Base-by-base conservation (phyloP, 2,797 vertebrate species). In the Rallus crepitans region DNA sequence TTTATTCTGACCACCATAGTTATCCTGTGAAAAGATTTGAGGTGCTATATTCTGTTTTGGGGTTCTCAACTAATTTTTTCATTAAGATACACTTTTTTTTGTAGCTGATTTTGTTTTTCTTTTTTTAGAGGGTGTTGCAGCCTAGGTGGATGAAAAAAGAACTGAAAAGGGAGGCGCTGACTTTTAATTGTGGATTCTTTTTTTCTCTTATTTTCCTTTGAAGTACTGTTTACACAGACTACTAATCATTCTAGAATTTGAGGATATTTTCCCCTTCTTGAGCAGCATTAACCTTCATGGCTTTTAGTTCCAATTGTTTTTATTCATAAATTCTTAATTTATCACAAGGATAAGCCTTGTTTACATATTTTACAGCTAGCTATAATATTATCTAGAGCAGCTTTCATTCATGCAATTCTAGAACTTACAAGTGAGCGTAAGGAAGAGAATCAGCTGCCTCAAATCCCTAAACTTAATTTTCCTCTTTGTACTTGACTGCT, bases 401-500 rank as follows among this genome's bases (percentile, higher is more conserved):
- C 64, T 87, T 89, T 73, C 73, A 76, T 86, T 95, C 37, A 60
- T 70, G 82, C 50, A 77, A 48, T 87, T 94, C 78, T 69, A 71
- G 80, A 95, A 69, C 47, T 78, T 92, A 33, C 2, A 90, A 81
- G 78, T 83, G 65, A 95, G 30, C 1, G 1, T 78, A 47, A 91
- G 77, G 85, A 83, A 68, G 42, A 63, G 71, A 69, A 93, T 78
- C 79, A 86, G 45, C 85, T 83, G 80, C 59, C 61, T 59, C 52
- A 83, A 79, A 91, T 90, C 80, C 83, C 76, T 92, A 79, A 88
- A 91, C 69, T 68, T 81, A 65, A 52, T 91, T 96, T 91, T 89
- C 12, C 47, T 71, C 25, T 76, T 50, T 60, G 60, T 87, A 18
- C 72, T 93, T 94, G 82, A 89, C 87, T 85, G 50, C 71, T 86